phyloP scores from a whole-genome alignment of 2,888 invertebrate species.

The Leptopilina syphax region DNA sequence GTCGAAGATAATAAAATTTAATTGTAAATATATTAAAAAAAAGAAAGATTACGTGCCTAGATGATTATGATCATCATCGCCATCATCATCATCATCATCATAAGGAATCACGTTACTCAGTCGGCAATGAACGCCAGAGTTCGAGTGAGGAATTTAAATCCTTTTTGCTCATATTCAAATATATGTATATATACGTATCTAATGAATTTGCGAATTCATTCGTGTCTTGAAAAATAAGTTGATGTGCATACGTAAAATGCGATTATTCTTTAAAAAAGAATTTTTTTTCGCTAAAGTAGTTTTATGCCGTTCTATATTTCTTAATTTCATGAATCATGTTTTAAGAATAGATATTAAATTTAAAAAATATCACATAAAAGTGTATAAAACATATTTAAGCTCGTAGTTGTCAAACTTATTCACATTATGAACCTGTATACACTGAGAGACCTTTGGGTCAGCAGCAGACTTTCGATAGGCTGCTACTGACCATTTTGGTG shows the following conservation, averaged over 20 bases:
- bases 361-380: too few relatives aligned
- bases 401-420: too few relatives aligned
- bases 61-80: conserved; percentile 31
- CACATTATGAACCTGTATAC: too few relatives aligned
- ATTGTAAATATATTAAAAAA: neutral
- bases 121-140: conserved; percentile 58
- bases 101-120: conserved; percentile 48
- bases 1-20: neutral
- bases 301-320: conserved; percentile 4
- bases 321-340: neutral
- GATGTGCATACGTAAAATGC: conserved; percentile 45
- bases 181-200: neutral
- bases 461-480: too few relatives aligned
- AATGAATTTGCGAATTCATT: conserved; percentile 31
- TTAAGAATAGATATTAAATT: neutral
- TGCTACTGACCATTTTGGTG: too few relatives aligned
- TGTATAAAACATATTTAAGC: too few relatives aligned
- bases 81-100: neutral
- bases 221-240: conserved; percentile 42
- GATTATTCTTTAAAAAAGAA: conserved; percentile 11
- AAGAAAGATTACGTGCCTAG: conserved; percentile 42
- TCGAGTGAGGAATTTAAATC: conserved; percentile 62
- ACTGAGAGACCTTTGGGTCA: too few relatives aligned
- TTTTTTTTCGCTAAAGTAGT: conserved; percentile 6
- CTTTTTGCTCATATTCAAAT: conserved; percentile 41